Base-by-base conservation (phyloP, 2,888 invertebrate genomes). In the Petrolisthes manimaculis region DNA sequence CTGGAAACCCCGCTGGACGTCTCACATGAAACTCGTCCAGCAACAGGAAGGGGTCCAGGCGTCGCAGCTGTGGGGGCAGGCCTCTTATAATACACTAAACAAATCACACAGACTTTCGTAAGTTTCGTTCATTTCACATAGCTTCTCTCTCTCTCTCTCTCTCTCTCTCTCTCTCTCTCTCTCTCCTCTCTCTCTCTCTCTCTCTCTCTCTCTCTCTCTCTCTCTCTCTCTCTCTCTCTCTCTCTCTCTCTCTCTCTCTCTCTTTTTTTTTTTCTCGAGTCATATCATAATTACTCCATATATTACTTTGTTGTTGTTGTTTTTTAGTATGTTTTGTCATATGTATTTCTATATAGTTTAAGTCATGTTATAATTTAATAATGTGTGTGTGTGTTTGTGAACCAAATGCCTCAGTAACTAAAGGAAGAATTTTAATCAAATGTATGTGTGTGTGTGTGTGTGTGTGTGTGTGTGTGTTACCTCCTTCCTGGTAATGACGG, bases 41-140 rank as follows among this genome's bases (percentile, higher is more conserved):
- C 92, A 93, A 89, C 75, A 93, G 91, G 89, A 93, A 93, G 4
- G 93, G 93, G 89, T 93, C 93, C 61, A 93, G 61, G 51, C 82
- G 53, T 3, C 86, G 81, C 0, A 82, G 75, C 82, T 86, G 82
- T 0, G 9, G 54, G 55, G n/a, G 18, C 61, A 61, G 8, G 14
- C 61, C n/a, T n/a, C n/a, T n/a, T n/a, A n/a, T n/a, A n/a, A n/a
- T n/a, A n/a, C n/a, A n/a, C n/a, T n/a, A n/a, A n/a, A n/a, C n/a
- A n/a, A n/a, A n/a, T n/a, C n/a, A n/a, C n/a, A n/a, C n/a, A n/a
- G n/a, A n/a, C n/a, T n/a, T n/a, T n/a, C n/a, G n/a, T n/a, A n/a
- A n/a, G n/a, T n/a, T n/a, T n/a, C n/a, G n/a, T n/a, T n/a, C n/a
- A n/a, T n/a, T n/a, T 71, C 14, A 71, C n/a, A 71, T n/a, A 0